phyloP scores from a whole-genome alignment of 2,113 vertebrate species.

The Athene noctua region DNA sequence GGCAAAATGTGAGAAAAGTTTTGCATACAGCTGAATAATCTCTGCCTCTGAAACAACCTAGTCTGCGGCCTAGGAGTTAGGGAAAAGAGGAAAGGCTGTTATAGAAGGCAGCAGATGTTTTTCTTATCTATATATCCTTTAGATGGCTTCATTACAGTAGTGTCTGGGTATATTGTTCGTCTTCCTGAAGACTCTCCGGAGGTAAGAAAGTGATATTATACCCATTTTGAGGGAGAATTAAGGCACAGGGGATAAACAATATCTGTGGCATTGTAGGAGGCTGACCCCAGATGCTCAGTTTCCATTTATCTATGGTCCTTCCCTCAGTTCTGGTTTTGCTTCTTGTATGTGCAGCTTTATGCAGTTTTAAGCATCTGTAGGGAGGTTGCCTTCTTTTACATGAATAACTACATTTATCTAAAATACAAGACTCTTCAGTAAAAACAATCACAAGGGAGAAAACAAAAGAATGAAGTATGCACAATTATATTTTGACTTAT shows the following conservation, averaged over 20 bases:
- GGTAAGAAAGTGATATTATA: slow-evolving; percentile 5
- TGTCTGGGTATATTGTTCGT: background rate
- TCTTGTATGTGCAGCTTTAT: background rate
- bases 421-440: background rate
- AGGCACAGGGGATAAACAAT: background rate
- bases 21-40: background rate
- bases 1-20: slow-evolving; percentile 4
- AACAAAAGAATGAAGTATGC: background rate
- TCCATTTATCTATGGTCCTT: background rate
- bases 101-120: slow-evolving; percentile 9
- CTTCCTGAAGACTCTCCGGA: background rate
- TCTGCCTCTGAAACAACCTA: background rate
- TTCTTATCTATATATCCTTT: slow-evolving; percentile 31
- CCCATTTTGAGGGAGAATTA: background rate
- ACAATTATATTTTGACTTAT: background rate
- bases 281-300: background rate
- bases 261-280: background rate
- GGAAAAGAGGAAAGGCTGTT: slow-evolving; percentile 7
- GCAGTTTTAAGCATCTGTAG: background rate
- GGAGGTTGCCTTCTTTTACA: background rate
- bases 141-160: slow-evolving; percentile 2
- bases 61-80: slow-evolving; percentile 20
- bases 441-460: background rate
- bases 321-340: background rate
- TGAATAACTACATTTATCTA: background rate